Conservation (phyloP, 2,797 vertebrate genomes). For the Molossus molossus region DNA sequence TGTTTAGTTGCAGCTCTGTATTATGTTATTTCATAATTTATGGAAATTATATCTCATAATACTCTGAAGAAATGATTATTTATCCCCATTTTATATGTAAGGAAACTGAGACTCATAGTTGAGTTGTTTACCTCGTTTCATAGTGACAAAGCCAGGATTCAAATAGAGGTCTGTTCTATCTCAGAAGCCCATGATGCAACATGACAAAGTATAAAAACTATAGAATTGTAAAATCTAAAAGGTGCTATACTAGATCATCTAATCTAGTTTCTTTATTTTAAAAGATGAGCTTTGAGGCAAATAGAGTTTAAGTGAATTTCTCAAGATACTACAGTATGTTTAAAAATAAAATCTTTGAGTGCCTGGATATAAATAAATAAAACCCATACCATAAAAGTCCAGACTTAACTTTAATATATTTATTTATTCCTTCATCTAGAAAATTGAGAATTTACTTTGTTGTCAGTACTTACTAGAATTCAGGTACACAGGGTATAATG, state of each 20-base stretch:
- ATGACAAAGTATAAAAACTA: not conserved
- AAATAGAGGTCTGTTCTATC: not conserved
- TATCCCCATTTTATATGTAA: constrained; percentile 17
- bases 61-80: not conserved
- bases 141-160: not conserved
- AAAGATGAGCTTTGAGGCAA: constrained; percentile 43
- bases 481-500: not conserved
- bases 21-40: not conserved
- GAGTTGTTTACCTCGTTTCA: not conserved
- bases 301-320: constrained; percentile 50
- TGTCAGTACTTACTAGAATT: not conserved
- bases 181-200: not conserved
- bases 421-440: not conserved
- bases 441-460: not conserved
- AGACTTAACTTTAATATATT: constrained; percentile 11
- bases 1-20: constrained; percentile 21
- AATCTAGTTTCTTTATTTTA: constrained; percentile 33
- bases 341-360: constrained; percentile 56
- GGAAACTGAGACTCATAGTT: constrained; percentile 33
- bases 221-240: constrained; percentile 33
- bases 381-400: not conserved
- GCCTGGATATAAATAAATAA: constrained; percentile 39
- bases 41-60: not conserved
- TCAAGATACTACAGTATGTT: not conserved
- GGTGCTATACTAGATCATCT: not conserved